Percentiles rank a stretch among this genome's conserved stretches.
These are phyloP conservation scores for Schizaphis graminum DNA, from an alignment of 2,888 invertebrate genomes.

Conservation along the genomic window DNA sequence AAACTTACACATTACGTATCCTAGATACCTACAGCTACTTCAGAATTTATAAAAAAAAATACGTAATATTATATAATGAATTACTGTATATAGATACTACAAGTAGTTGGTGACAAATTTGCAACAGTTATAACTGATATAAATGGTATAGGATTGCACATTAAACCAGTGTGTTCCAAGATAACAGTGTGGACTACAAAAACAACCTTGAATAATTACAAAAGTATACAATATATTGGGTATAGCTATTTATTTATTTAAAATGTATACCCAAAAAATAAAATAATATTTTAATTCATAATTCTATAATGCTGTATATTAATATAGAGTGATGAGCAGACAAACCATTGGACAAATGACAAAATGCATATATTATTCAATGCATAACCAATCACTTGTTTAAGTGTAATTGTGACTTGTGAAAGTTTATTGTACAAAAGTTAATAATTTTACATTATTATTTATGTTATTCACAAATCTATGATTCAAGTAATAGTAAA, in stretches of 20 bases:
- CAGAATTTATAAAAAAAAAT: not conserved
- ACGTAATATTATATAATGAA: not conserved
- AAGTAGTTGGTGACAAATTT: constrained; percentile 41
- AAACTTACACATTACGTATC: not conserved
- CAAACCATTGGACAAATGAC: not conserved
- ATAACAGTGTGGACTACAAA: constrained; percentile 53
- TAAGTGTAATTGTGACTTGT: not conserved
- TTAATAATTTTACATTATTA: not conserved
- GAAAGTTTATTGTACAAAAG: not conserved
- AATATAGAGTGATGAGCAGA: constrained; percentile 3
- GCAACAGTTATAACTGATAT: constrained; percentile 12
- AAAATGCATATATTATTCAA: constrained; percentile 27
- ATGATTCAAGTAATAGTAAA: not conserved
- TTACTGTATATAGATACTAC: constrained; percentile 9
- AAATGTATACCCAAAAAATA: not conserved
- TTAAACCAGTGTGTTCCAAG: constrained; percentile 34
- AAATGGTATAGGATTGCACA: constrained; percentile 53
- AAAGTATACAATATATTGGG: constrained; percentile 43
- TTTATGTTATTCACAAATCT: not conserved
- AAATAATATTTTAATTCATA: not conserved
- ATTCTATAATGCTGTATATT: not conserved
- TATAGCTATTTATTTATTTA: not conserved
- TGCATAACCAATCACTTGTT: not conserved
- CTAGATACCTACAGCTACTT: not conserved
- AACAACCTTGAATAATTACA: constrained; percentile 43